phyloP scores from a whole-genome alignment of 1,140 invertebrate genomes.

The Panagrolaimus sp. region DNA sequence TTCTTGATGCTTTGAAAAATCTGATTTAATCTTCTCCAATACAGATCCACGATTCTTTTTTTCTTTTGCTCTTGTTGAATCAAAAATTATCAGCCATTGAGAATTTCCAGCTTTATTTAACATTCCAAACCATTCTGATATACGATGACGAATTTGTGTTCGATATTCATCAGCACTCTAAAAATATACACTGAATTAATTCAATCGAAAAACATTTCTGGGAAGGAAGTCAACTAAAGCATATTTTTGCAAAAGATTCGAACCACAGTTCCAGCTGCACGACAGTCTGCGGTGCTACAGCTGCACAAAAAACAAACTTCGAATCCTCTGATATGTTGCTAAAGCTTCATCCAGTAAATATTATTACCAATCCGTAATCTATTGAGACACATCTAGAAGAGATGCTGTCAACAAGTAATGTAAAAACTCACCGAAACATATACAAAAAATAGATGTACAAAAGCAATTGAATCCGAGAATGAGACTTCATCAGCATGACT shows the following conservation, averaged over 20 bases:
- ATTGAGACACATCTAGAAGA: background rate
- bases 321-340: no score
- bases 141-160: slow-evolving; percentile 33
- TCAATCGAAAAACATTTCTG: no score
- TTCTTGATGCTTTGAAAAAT: slow-evolving; percentile 40
- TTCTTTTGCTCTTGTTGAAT: slow-evolving; percentile 45
- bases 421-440: slow-evolving; percentile 27
- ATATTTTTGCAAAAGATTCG: no score
- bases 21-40: slow-evolving; percentile 47
- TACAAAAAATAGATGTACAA: slow-evolving; percentile 52
- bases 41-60: slow-evolving; percentile 41
- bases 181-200: no score
- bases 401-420: slow-evolving; percentile 2
- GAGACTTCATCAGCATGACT: slow-evolving; percentile 15
- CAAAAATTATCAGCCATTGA: slow-evolving; percentile 53
- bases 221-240: no score
- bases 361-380: no score
- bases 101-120: slow-evolving; percentile 36
- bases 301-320: no score
- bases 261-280: no score
- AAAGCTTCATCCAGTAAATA: no score
- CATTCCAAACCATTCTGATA: slow-evolving; percentile 50
- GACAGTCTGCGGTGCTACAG: no score
- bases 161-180: slow-evolving; percentile 52
- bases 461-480: slow-evolving; percentile 34